Evolutionary conservation across 2,113 vertebrate genomes (phyloP), one percentile per base, ranked within the genome.

Genomic region (Lasiurus borealis): DNA sequence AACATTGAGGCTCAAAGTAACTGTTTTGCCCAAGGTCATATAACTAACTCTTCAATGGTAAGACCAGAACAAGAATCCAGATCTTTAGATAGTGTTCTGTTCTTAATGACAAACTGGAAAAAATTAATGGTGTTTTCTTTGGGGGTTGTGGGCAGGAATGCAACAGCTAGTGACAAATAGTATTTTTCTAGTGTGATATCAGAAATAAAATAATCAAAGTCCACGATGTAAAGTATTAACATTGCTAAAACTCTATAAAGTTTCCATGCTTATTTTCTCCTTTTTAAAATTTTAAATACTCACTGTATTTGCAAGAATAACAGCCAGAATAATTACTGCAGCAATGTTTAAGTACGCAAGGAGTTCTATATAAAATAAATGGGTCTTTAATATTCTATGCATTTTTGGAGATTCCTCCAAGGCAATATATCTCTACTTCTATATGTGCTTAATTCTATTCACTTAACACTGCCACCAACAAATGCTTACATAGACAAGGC

Each of bases 191-290:
- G 23, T 75, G 21, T 72, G 40, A 80, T 48, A 83, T 44, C 54
- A 66, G 12, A 85, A 94, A 85, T 64, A 48, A 50, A n/a, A 92
- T 92, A 78, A 68, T 69, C 54, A n/a, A 90, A 85, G 25, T 29
- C 10, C 36, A 85, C 6, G 2, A 25, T 29, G 15, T 69, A 52
- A 78, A 92, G 87, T 36, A 52, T 19, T 29, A 77, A 86, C 71
- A 86, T 40, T 83, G 40, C n/a, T 87, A 86, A 77, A 21, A 73
- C 6, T 23, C 18, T 62, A 64, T 15, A 62, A 68, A 23, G 4
- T 90, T 78, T 52, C 57, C 25, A 57, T 44, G 27, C 29, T 92
- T 36, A 73, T 78, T 90, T 62, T 5, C 4, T 5, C 4, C 44
- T 12, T 69, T 18, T 76, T 62, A 40, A 72, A 40, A 54, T 34